Percentiles rank a stretch among this genome's conserved stretches.
Conservation (phyloP, 2,113 vertebrate species). For the Hippopotamus amphibius region DNA sequence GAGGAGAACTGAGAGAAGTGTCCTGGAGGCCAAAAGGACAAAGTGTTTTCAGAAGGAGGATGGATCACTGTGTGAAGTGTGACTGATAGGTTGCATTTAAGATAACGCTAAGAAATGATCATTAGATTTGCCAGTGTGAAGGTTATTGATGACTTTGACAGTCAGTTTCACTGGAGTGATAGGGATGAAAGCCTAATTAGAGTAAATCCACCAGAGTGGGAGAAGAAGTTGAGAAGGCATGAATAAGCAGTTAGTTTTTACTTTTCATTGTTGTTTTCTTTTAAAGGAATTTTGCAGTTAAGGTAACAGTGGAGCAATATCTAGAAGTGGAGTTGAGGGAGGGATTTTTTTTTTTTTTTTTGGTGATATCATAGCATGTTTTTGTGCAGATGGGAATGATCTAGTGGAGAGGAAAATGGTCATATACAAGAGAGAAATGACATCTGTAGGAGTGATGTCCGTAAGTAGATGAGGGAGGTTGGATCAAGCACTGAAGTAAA, state of each 20-base stretch:
- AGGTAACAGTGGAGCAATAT: background rate
- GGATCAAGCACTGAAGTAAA: background rate
- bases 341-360: background rate
- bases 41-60: background rate
- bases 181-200: background rate
- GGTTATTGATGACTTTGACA: background rate
- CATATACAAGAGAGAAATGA: background rate
- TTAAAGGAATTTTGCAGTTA: constrained; percentile 2
- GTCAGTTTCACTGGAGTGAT: background rate
- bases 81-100: background rate
- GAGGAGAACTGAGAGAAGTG: background rate
- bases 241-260: background rate
- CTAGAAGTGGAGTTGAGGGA: background rate
- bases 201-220: background rate
- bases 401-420: background rate
- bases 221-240: background rate
- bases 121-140: background rate
- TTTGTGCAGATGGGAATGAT: background rate
- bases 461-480: background rate
- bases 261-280: background rate
- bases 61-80: background rate
- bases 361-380: background rate
- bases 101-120: background rate
- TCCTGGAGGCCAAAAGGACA: background rate
- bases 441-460: background rate